These are phyloP conservation scores for Calcarius lapponicus DNA, from an alignment of 2,797 vertebrate species.

Conservation along the genomic window DNA sequence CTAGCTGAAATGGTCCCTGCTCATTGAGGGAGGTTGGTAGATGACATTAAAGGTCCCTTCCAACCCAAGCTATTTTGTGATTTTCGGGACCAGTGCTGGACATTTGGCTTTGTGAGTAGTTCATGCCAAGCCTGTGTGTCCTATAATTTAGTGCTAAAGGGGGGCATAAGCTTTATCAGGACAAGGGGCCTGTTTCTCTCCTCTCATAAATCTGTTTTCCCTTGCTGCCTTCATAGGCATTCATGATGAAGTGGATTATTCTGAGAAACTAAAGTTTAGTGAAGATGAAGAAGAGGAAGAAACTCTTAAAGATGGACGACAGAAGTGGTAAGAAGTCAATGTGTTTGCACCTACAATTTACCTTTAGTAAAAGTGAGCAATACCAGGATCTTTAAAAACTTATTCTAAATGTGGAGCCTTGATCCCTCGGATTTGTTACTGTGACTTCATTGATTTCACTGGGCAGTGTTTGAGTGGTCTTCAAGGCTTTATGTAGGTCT, in stretches of 20 bases:
- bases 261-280: constrained; percentile 97
- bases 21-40: background rate
- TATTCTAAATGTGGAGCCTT: background rate
- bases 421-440: background rate
- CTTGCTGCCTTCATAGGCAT: constrained; percentile 78
- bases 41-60: background rate
- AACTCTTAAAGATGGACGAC: constrained; percentile 78
- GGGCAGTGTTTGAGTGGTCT: background rate
- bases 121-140: background rate
- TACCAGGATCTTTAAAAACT: background rate
- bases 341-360: background rate
- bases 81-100: background rate
- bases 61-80: background rate
- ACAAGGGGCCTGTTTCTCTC: background rate
- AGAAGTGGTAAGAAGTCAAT: constrained; percentile 83
- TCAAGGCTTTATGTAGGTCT: background rate
- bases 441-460: background rate
- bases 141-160: background rate
- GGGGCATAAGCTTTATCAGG: background rate
- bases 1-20: background rate
- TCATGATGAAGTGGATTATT: constrained; percentile 98
- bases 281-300: constrained; percentile 98
- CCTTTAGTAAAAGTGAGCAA: background rate
- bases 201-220: background rate
- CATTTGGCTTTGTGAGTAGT: background rate